These are phyloP conservation scores for Euura saliciscinereae DNA, from an alignment of 1,140 invertebrate genomes.

Conservation along the genomic window DNA sequence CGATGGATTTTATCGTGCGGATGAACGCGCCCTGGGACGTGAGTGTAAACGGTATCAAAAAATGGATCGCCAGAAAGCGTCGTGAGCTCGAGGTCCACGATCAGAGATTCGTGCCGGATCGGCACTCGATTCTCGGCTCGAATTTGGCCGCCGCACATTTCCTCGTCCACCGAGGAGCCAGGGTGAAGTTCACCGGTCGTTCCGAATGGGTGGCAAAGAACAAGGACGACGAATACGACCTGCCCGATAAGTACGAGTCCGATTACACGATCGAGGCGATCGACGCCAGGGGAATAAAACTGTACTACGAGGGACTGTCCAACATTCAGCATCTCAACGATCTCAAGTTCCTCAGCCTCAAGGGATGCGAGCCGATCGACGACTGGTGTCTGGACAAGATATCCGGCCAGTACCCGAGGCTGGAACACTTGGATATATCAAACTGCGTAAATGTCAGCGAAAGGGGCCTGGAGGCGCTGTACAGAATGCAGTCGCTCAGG, in stretches of 20 bases:
- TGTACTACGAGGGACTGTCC: conserved; percentile 76
- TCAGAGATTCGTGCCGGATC: conserved; percentile 57
- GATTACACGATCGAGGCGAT: conserved; percentile 69
- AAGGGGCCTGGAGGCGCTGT: conserved; percentile 69
- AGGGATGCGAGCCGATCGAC: conserved; percentile 68
- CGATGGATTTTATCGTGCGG: not conserved
- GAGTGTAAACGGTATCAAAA: conserved; percentile 44
- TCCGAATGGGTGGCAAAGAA: conserved; percentile 65
- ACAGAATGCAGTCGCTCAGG: conserved; percentile 65
- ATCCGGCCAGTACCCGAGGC: conserved; percentile 61
- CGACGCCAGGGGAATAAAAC: conserved; percentile 66
- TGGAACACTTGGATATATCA: conserved; percentile 78
- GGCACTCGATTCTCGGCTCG: conserved; percentile 64
- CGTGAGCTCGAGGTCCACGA: conserved; percentile 41
- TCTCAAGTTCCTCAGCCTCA: conserved; percentile 71
- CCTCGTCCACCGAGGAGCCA: conserved; percentile 68
- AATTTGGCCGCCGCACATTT: conserved; percentile 81
- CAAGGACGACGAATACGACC: conserved; percentile 52
- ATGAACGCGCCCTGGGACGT: conserved; percentile 36
- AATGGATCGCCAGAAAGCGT: conserved; percentile 55
- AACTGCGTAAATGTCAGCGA: conserved; percentile 70
- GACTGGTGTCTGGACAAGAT: conserved; percentile 80
- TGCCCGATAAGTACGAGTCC: conserved; percentile 65
- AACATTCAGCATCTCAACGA: conserved; percentile 67
- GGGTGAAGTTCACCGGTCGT: conserved; percentile 68